phyloP scores from a whole-genome alignment of 2,113 vertebrate genomes.

The Takifugu flavidus region DNA sequence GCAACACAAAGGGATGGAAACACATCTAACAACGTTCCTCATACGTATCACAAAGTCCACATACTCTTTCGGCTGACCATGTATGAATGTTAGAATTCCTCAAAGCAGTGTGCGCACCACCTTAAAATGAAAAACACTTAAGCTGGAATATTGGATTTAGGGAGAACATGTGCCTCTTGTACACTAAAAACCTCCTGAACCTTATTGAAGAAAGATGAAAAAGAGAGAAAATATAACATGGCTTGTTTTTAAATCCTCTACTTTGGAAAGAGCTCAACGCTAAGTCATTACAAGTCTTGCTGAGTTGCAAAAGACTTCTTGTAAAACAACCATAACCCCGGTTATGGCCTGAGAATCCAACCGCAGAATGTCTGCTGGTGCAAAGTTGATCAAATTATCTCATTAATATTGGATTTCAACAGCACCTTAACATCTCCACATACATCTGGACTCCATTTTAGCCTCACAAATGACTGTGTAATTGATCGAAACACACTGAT shows the following conservation, averaged over 20 bases:
- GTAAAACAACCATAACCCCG: conserved; percentile 45
- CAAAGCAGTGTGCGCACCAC: no score
- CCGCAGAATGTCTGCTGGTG: conserved; percentile 47
- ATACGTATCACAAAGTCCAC: no score
- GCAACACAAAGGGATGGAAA: no score
- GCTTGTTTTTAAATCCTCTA: conserved; percentile 16
- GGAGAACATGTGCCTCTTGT: neutral
- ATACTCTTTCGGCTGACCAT: no score
- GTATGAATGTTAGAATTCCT: no score
- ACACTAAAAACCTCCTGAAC: neutral
- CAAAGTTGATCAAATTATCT: conserved; percentile 49
- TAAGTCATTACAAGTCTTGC: conserved; percentile 11
- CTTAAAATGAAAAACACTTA: no score
- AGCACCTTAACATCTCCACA: conserved; percentile 39
- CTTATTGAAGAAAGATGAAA: neutral
- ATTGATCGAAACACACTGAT: conserved; percentile 66
- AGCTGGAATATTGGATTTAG: no score
- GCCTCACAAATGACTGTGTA: conserved; percentile 40
- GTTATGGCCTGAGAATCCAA: conserved; percentile 37
- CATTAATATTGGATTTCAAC: conserved; percentile 58
- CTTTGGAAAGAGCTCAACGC: neutral
- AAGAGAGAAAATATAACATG: neutral
- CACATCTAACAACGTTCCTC: no score
- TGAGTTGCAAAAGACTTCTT: conserved; percentile 34
- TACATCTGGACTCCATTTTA: conserved; percentile 39